Evolutionary conservation across 2,797 vertebrate genomes (phyloP), one percentile per base, ranked within the genome.

Genomic region (Carduelis carduelis): DNA sequence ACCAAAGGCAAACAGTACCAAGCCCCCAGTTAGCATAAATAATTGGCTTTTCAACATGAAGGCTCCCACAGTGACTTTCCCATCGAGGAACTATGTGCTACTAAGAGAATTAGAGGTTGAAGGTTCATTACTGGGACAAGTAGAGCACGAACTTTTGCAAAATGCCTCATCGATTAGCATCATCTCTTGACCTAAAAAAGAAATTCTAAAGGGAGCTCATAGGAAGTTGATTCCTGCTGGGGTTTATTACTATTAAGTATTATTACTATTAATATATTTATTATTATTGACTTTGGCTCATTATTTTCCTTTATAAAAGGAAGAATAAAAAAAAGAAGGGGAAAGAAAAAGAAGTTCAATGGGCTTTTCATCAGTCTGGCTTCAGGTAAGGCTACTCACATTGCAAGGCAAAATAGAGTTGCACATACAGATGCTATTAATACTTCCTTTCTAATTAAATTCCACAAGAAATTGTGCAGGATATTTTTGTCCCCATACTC

Each of bases 391-490:
- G 57, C 79, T 80, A 91, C 71, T 88, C 81, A 81, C 26, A 84
- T n/a, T 72, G 28, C 61, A 72, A 91, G 49, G 75, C 59, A 96
- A 96, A 94, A 74, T 24, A 92, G 41, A 95, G 65, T 91, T 92
- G 92, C 89, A 90, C 63, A 95, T 90, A 87, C 16, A 86, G 79
- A 80, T 88, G 82, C 96, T 94, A 96, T 97, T 97, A 97, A 97
- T 96, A 95, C 64, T 83, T 86, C 92, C 84, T 95, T 96, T 95
- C 96, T 97, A 97, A 97, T 97, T 97, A 97, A 96, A 96, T 97
- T 96, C 96, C 90, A 94, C 89, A 88, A 94, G 95, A 97, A 96
- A 97, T 92, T 92, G 93, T 94, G 53, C 77, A 79, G 70, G 74
- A 95, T 97, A 96, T 96, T 96, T 96, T 95, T 90, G 89, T 95